phyloP scores from a whole-genome alignment of 1,140 invertebrate genomes.

The Papilio xuthus region DNA sequence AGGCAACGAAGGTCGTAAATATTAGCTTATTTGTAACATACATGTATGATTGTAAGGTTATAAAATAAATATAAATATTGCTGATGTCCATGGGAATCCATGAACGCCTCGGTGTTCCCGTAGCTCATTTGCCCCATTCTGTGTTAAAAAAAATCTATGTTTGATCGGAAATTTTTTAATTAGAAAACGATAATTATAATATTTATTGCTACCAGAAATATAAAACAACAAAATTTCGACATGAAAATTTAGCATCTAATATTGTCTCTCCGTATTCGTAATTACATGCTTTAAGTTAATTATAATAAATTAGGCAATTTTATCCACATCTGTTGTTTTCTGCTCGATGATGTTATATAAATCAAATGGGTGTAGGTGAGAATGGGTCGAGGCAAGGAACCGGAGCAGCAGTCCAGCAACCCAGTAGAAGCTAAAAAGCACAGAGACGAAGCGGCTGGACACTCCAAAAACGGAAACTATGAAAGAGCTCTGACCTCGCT shows the following conservation, averaged over 20 bases:
- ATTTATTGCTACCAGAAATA: too few relatives aligned
- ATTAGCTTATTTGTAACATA: neutral
- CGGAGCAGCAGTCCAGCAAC: constrained; percentile 77
- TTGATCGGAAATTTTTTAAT: too few relatives aligned
- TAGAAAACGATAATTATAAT: too few relatives aligned
- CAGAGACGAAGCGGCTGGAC: constrained; percentile 86
- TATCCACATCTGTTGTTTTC: neutral
- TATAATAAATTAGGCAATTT: too few relatives aligned
- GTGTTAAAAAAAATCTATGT: too few relatives aligned
- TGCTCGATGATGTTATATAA: neutral
- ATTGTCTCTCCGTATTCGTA: too few relatives aligned
- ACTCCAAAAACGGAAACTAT: constrained; percentile 87
- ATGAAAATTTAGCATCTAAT: too few relatives aligned
- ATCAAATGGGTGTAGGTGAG: neutral
- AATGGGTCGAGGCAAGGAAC: constrained; percentile 72
- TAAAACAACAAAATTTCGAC: too few relatives aligned
- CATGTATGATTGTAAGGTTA: neutral
- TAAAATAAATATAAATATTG: neutral
- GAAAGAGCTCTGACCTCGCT: constrained; percentile 84
- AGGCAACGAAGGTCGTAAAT: neutral
- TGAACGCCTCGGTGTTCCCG: too few relatives aligned
- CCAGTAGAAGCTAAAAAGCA: constrained; percentile 82
- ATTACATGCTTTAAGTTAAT: too few relatives aligned
- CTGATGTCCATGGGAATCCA: too few relatives aligned
- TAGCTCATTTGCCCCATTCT: too few relatives aligned